Evolutionary conservation across 2,113 vertebrate genomes (phyloP).

Genomic region (Hippocampus mohnikei): DNA sequence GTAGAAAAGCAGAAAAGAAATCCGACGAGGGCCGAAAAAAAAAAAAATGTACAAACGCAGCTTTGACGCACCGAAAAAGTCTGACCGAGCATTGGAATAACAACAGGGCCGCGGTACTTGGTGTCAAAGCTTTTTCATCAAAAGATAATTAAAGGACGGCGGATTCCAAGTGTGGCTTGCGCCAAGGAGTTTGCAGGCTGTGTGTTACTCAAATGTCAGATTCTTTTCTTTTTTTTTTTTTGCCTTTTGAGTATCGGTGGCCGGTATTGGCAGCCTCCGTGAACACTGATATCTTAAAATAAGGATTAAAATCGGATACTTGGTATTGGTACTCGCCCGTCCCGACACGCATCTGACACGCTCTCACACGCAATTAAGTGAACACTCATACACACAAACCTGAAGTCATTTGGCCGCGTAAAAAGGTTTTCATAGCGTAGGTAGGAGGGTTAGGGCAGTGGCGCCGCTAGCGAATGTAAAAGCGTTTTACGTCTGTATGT

Average conservation of each 20-base stretch:
- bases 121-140: conserved; percentile 35
- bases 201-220: neutral
- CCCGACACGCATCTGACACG: no score
- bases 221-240: no score
- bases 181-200: conserved; percentile 22
- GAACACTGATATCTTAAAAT: no score
- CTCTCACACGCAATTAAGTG: no score
- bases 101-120: conserved; percentile 15
- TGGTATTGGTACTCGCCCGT: no score
- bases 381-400: no score
- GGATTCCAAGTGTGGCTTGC: conserved; percentile 32
- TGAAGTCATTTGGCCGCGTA: no score
- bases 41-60: conserved; percentile 22
- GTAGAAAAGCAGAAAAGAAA: conserved; percentile 45
- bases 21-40: neutral
- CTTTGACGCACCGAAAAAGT: conserved; percentile 30
- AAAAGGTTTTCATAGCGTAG: no score
- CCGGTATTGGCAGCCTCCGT: no score
- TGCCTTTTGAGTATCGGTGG: no score
- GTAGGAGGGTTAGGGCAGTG: no score
- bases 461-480: neutral
- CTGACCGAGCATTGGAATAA: conserved; percentile 22
- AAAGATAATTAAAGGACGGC: conserved; percentile 33
- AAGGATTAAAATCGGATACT: no score
- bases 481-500: neutral